These are phyloP conservation scores for Oscheius onirici DNA, from an alignment of 2,888 invertebrate genomes.

Conservation along the genomic window DNA sequence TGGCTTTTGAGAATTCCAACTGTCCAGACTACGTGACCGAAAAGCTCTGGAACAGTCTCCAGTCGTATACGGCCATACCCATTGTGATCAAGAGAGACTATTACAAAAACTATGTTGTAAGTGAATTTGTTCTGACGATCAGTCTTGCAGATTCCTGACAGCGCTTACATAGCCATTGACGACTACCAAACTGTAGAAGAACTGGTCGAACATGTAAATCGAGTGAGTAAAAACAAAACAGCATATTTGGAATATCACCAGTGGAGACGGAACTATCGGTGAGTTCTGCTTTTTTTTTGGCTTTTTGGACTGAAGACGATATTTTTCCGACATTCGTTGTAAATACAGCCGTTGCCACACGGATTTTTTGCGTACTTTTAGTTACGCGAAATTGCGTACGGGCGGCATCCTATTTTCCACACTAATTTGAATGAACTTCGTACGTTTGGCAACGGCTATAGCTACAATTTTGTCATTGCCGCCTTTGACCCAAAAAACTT, in stretches of 20 bases:
- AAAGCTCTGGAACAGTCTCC: slow-evolving; percentile 39
- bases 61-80: slow-evolving; percentile 42
- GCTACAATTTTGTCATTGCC: too few species aligned
- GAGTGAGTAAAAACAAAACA: background rate
- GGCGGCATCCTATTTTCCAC: too few species aligned
- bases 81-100: slow-evolving; percentile 45
- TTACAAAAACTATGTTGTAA: slow-evolving; percentile 43
- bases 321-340: too few species aligned
- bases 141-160: slow-evolving; percentile 17
- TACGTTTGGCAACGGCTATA: too few species aligned
- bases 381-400: too few species aligned
- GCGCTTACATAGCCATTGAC: slow-evolving; percentile 11
- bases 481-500: too few species aligned
- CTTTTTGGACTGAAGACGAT: too few species aligned
- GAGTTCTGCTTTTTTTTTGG: too few species aligned
- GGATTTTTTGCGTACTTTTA: too few species aligned
- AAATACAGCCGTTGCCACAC: too few species aligned
- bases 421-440: too few species aligned
- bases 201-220: background rate
- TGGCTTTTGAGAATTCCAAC: slow-evolving; percentile 31
- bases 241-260: slow-evolving; percentile 11
- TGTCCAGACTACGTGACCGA: slow-evolving; percentile 31
- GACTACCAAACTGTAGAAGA: background rate
- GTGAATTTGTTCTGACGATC: background rate
- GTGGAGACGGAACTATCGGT: slow-evolving; percentile 16